These are phyloP conservation scores for Hypotaenidia okinawae DNA, from an alignment of 2,797 vertebrate genomes.

Conservation along the genomic window DNA sequence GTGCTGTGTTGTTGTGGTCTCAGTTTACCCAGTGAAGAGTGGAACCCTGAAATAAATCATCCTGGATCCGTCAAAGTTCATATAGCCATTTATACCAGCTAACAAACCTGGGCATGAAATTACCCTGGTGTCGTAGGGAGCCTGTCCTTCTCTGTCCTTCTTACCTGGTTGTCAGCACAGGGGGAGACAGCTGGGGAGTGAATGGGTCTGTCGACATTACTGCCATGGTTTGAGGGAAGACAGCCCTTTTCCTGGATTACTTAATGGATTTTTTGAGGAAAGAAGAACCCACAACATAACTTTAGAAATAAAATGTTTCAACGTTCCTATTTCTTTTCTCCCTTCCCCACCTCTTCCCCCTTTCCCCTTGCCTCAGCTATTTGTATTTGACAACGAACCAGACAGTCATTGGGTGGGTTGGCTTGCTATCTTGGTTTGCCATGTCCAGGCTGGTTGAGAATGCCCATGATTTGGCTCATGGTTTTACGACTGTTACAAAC, in stretches of 20 bases:
- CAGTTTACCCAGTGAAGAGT: not conserved
- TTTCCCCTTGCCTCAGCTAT: not conserved
- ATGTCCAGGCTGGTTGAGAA: not conserved
- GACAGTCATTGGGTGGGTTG: not conserved
- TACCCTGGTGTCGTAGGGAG: not conserved
- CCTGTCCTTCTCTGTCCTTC: not conserved
- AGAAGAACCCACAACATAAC: not conserved
- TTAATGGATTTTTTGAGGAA: not conserved
- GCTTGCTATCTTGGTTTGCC: not conserved
- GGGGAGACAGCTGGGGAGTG: rapidly evolving
- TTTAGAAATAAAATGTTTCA: not conserved
- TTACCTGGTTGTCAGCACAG: rapidly evolving
- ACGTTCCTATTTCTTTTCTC: not conserved
- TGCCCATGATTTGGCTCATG: rapidly evolving
- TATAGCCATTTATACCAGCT: not conserved
- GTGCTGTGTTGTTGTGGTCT: not conserved
- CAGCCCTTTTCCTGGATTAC: not conserved
- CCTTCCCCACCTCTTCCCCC: rapidly evolving
- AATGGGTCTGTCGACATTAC: not conserved
- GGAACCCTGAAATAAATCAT: not conserved
- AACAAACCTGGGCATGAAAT: no score
- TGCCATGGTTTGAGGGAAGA: not conserved
- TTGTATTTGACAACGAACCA: not conserved
- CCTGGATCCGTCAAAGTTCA: rapidly evolving
- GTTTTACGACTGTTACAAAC: not conserved